Evolutionary conservation across 2,113 vertebrate genomes (phyloP), one percentile per base, ranked within the genome.

Genomic region (Danionella cerebrum): DNA sequence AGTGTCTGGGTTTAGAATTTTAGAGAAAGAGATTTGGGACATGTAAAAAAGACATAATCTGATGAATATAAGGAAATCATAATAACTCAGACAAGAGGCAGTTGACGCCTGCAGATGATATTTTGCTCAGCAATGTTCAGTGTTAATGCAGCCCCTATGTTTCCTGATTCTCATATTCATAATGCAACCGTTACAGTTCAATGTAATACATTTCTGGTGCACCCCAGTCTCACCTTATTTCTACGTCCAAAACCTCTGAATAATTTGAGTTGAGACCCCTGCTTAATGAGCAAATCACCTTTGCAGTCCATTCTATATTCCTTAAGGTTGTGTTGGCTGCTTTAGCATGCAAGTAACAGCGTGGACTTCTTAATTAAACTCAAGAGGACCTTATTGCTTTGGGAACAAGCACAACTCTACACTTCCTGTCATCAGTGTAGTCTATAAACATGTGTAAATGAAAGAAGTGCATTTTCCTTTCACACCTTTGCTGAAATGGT

Each of bases 331-430:
- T 35, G n/a, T 58, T 33, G 35, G 24, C 65, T 54, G 16, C 38
- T 38, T 60, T 48, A 24, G 50, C 65, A 44, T 24, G 36, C 19
- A 21, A 14, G 21, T 48, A 53, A 35, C 1, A 35, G 35, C 47
- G 16, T 12, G 47, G 35, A 44, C 38, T 59, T 50, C 52, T 50
- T 52, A 74, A 70, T 70, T 70, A 66, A 65, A 25, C 53, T 65
- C 29, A 70, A 70, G 72, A 65, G 60, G 31, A 70, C 38, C 60
- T 35, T 53, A 59, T 53, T 65, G 29, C 62, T 70, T 70, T 66
- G 44, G 22, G 54, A 45, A 74, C 22, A 10, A 24, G 36, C 59
- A 36, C 38, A 60, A n/a, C 36, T 60, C 45, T 66, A 38, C 9
- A n/a, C 47, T 59, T 48, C n/a, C 14, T 54, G 66, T 19, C 18